A percentile compares a stretch with the other conserved stretches of the same genome.
phyloP scores from a whole-genome alignment of 2,113 vertebrate species.

The Xiphophorus couchianus region DNA sequence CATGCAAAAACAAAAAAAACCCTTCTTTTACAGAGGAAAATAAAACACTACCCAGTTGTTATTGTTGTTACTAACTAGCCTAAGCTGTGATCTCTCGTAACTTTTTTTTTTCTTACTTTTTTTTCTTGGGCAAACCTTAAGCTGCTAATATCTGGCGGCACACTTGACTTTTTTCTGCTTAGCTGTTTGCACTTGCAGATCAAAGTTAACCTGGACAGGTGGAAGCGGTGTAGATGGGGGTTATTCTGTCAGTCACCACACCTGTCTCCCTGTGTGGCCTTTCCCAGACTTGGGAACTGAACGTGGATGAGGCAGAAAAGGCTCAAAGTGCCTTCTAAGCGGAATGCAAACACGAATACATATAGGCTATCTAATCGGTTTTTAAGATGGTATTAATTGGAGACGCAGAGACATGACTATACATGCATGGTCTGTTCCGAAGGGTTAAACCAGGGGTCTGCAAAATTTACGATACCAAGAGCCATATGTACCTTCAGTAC shows the following conservation, averaged over 20 bases:
- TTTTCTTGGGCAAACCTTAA: not conserved
- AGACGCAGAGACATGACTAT: not conserved
- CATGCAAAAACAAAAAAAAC: not conserved
- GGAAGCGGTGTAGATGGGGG: conserved; percentile 33
- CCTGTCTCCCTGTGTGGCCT: conserved; percentile 66
- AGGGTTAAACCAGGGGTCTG: not conserved
- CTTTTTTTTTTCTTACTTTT: not conserved
- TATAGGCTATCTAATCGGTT: not conserved
- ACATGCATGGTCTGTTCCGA: not conserved
- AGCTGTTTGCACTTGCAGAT: conserved; percentile 50
- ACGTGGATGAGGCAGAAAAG: conserved; percentile 25
- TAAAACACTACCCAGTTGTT: not conserved
- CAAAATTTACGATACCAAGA: too few relatives aligned
- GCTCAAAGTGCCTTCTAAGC: conserved; percentile 44
- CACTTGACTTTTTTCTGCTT: not conserved
- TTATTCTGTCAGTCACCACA: conserved; percentile 53
- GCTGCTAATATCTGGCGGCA: not conserved
- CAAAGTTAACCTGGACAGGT: conserved; percentile 63
- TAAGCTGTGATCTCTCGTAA: not conserved
- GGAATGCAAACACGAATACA: conserved; percentile 25
- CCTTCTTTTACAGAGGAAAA: not conserved
- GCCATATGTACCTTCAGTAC: too few relatives aligned
- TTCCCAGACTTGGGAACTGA: conserved; percentile 18
- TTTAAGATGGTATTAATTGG: conserved; percentile 12
- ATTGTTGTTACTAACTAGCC: not conserved